Percentiles rank a stretch among this genome's conserved stretches.
Conservation (phyloP, 2,888 invertebrate species). For the Pseudococcus longispinus region DNA sequence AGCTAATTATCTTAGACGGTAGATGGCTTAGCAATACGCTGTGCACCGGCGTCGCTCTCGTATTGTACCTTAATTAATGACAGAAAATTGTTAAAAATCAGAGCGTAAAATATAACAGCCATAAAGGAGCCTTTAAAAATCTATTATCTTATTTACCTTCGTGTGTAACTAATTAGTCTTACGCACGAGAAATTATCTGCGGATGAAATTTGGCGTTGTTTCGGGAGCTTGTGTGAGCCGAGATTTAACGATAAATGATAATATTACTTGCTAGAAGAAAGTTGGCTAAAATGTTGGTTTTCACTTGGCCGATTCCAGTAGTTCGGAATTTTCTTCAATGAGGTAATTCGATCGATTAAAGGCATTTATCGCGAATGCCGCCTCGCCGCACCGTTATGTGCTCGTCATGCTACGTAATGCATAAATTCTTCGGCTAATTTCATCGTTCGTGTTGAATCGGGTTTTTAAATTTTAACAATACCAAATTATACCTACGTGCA, state of each 20-base stretch:
- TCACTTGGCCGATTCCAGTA: constrained; percentile 12
- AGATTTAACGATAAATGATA: constrained; percentile 39
- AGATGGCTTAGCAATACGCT: background rate
- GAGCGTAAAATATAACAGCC: constrained; percentile 51
- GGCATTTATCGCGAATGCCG: background rate
- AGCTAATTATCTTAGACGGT: constrained; percentile 26
- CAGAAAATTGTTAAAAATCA: constrained; percentile 48
- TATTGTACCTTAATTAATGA: constrained; percentile 43
- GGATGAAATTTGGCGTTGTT: constrained; percentile 29
- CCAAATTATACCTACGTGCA: background rate
- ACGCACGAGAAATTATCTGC: constrained; percentile 23
- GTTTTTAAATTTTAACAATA: background rate
- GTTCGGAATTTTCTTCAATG: constrained; percentile 15
- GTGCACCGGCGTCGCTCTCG: background rate
- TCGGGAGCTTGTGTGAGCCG: constrained; percentile 7
- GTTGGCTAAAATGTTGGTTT: constrained; percentile 31
- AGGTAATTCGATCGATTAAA: constrained; percentile 21
- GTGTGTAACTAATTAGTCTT: constrained; percentile 43
- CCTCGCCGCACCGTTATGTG: background rate
- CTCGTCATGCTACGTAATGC: constrained; percentile 13
- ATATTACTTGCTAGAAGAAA: constrained; percentile 18
- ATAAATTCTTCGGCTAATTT: constrained; percentile 5
- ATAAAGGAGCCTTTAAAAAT: constrained; percentile 42
- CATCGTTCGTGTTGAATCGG: background rate
- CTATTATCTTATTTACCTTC: constrained; percentile 46